Evolutionary conservation across 2,888 invertebrate species (phyloP).

Genomic region (Acholoe squamosa): DNA sequence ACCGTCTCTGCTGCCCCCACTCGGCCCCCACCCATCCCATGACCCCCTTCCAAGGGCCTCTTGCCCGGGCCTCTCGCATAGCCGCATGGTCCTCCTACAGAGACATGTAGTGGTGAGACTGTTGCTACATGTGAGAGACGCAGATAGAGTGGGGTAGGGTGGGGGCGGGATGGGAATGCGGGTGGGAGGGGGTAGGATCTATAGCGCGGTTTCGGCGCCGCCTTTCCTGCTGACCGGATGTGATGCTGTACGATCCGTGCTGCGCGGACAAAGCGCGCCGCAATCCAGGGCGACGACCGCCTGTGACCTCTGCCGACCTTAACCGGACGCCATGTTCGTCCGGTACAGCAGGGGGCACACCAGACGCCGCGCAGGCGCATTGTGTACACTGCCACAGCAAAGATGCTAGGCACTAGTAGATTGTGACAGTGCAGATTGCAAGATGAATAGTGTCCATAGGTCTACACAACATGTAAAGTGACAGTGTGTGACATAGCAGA

Average conservation of each 20-base stretch:
- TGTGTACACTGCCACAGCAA: not conserved
- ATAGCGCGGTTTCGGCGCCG: not conserved
- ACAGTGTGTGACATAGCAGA: not conserved
- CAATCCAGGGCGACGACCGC: slow-evolving; percentile 23
- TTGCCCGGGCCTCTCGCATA: no score
- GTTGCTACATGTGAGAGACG: no score
- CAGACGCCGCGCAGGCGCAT: slow-evolving; percentile 15
- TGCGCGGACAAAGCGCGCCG: slow-evolving; percentile 42
- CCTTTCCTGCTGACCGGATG: not conserved
- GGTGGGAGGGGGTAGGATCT: not conserved
- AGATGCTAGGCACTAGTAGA: not conserved
- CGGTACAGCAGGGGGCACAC: not conserved
- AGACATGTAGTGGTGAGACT: no score
- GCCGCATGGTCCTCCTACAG: no score
- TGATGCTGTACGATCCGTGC: not conserved
- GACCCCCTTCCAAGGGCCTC: no score
- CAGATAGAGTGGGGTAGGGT: no score
- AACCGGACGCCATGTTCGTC: slow-evolving; percentile 32
- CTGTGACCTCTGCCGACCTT: slow-evolving; percentile 43
- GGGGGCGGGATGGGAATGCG: not conserved
- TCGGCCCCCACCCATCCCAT: no score
- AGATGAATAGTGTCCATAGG: no score
- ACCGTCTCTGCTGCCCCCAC: no score
- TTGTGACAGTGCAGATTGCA: no score
- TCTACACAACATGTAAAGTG: no score